Evolutionary conservation across 2,888 invertebrate species (phyloP).

Genomic region (Platypus cylindrus): DNA sequence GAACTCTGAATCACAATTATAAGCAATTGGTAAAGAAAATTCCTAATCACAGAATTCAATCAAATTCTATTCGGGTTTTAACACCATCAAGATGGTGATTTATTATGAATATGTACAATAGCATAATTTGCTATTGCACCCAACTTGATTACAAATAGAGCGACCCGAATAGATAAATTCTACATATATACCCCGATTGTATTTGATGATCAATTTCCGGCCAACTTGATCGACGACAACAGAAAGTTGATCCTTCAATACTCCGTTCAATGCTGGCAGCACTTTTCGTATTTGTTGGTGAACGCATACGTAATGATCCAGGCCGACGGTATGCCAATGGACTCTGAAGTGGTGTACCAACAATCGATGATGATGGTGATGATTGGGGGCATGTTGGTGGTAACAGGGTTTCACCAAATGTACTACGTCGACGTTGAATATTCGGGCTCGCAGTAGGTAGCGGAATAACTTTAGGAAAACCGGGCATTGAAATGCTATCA

Average conservation of each 20-base stretch:
- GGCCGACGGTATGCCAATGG: constrained; percentile 35
- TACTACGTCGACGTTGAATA: constrained; percentile 42
- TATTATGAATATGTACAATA: too few relatives aligned
- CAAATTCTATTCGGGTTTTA: too few relatives aligned
- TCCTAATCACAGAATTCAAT: too few relatives aligned
- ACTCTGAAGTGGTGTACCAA: too few relatives aligned
- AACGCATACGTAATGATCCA: constrained; percentile 39
- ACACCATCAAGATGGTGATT: too few relatives aligned
- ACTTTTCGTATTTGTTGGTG: constrained; percentile 39
- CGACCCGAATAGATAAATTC: too few relatives aligned
- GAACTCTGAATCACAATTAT: constrained; percentile 73
- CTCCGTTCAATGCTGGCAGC: constrained; percentile 49
- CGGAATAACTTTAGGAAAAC: constrained; percentile 62
- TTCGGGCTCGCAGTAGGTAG: constrained; percentile 51
- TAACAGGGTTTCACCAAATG: constrained; percentile 43
- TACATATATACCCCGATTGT: constrained; percentile 59
- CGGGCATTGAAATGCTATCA: constrained; percentile 37
- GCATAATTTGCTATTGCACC: too few relatives aligned
- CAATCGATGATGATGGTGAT: too few relatives aligned
- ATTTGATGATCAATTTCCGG: constrained; percentile 76
- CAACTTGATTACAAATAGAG: too few relatives aligned
- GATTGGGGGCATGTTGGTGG: too few relatives aligned
- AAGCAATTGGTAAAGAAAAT: too few relatives aligned
- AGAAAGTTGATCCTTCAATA: constrained; percentile 65
- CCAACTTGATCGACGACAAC: constrained; percentile 68